Conservation (phyloP, 1,140 invertebrate genomes). For the Drosophila prosaltans region DNA sequence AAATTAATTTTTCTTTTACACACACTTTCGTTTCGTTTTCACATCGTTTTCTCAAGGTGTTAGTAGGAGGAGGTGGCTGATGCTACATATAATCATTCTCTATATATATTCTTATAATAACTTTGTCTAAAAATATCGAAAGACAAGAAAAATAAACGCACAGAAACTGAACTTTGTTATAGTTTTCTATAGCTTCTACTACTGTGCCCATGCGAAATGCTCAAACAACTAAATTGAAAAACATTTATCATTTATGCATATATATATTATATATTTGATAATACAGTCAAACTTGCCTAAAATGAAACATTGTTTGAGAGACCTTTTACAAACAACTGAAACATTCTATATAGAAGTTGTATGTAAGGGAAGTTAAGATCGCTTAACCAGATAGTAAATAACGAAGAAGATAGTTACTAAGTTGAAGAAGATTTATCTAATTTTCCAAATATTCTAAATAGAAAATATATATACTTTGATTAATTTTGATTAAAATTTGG, state of each 20-base stretch:
- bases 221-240: conserved; percentile 30
- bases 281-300: conserved; percentile 3
- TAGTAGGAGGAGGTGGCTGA: conserved; percentile 19
- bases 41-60: conserved; percentile 38
- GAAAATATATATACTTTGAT: too few species aligned
- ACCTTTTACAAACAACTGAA: too few species aligned
- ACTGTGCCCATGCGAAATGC: conserved; percentile 19
- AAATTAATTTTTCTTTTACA: background rate
- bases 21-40: conserved; percentile 6
- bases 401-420: too few species aligned
- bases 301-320: background rate
- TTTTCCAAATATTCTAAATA: too few species aligned
- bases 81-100: conserved; percentile 45
- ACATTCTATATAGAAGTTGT: too few species aligned
- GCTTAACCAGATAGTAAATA: too few species aligned
- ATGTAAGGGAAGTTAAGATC: too few species aligned
- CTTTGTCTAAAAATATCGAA: conserved; percentile 65
- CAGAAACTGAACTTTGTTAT: background rate
- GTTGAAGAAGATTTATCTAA: too few species aligned
- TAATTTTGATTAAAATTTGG: too few species aligned
- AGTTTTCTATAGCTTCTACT: conserved; percentile 29
- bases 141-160: conserved; percentile 15
- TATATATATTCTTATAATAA: conserved; percentile 40
- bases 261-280: conserved; percentile 22
- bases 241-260: conserved; percentile 35